Conservation (phyloP, 1,140 invertebrate species). For the Rhagoletis zephyria region DNA sequence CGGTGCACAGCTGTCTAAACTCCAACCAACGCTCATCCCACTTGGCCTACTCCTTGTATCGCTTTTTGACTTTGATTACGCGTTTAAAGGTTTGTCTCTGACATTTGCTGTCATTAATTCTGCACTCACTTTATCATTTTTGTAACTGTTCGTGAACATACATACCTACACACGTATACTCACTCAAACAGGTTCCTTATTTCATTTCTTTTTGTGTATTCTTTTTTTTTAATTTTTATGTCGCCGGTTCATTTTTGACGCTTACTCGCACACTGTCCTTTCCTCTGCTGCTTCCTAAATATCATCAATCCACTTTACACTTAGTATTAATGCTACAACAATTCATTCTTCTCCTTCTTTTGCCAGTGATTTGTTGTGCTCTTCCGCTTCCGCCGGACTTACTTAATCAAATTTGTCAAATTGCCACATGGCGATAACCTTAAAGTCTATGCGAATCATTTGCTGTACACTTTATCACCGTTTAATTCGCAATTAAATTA, state of each 20-base stretch:
- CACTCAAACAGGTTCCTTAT: background rate
- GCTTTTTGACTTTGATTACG: constrained; percentile 63
- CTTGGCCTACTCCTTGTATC: background rate
- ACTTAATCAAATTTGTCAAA: constrained; percentile 32
- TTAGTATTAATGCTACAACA: no score
- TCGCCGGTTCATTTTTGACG: constrained; percentile 15
- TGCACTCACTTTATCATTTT: constrained; percentile 51
- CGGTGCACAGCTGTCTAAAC: background rate
- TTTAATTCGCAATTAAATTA: constrained; percentile 24
- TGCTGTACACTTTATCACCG: background rate
- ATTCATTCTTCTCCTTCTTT: background rate
- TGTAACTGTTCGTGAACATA: background rate
- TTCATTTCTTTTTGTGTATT: background rate
- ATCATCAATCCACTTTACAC: no score
- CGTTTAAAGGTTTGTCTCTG: constrained; percentile 71
- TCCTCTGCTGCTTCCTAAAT: background rate
- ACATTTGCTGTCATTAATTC: constrained; percentile 71
- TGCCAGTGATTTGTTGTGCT: background rate
- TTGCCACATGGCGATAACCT: background rate
- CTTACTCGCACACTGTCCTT: background rate
- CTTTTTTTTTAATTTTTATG: constrained; percentile 6
- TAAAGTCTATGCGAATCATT: background rate
- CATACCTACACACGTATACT: constrained; percentile 36
- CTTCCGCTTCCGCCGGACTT: background rate
- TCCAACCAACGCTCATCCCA: background rate